Percentiles rank a stretch among this genome's conserved stretches.
Evolutionary conservation across 2,888 invertebrate genomes (phyloP).

Genomic region (Pterostichus niger): DNA sequence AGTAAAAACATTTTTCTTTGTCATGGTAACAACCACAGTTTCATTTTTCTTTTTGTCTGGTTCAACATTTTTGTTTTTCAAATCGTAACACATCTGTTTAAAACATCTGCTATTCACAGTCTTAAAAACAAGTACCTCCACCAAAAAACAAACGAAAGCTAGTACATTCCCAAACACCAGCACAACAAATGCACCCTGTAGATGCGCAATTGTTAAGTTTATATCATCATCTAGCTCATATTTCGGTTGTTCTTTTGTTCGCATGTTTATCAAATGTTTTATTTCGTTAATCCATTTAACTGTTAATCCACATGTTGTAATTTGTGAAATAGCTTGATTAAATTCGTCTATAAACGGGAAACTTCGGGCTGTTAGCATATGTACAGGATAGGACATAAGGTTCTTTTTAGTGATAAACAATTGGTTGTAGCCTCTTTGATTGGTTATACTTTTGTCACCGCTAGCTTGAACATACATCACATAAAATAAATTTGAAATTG

Average conservation of each 20-base stretch:
- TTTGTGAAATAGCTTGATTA: constrained; percentile 76
- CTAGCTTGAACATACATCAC: constrained; percentile 69
- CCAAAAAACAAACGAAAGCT: constrained; percentile 64
- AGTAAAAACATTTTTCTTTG: not conserved
- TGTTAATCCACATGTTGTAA: constrained; percentile 79
- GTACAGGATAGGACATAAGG: constrained; percentile 79
- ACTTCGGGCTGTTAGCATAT: constrained; percentile 79
- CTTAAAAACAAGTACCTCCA: constrained; percentile 61
- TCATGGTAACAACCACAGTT: not conserved
- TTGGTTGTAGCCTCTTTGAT: constrained; percentile 67
- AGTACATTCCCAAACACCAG: constrained; percentile 68
- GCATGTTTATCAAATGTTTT: constrained; percentile 41
- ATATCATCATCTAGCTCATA: constrained; percentile 46
- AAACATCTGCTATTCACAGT: constrained; percentile 16
- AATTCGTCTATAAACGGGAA: constrained; percentile 79
- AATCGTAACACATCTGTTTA: constrained; percentile 22
- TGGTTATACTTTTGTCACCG: constrained; percentile 66
- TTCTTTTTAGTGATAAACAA: constrained; percentile 71
- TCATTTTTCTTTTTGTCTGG: not conserved
- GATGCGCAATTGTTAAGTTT: constrained; percentile 68
- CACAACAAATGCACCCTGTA: constrained; percentile 69
- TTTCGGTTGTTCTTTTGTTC: constrained; percentile 2
- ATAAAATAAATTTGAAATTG: constrained; percentile 70
- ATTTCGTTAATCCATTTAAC: constrained; percentile 74
- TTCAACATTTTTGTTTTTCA: not conserved